Conservation (phyloP, 2,113 vertebrate genomes). For the Platichthys stellatus region DNA sequence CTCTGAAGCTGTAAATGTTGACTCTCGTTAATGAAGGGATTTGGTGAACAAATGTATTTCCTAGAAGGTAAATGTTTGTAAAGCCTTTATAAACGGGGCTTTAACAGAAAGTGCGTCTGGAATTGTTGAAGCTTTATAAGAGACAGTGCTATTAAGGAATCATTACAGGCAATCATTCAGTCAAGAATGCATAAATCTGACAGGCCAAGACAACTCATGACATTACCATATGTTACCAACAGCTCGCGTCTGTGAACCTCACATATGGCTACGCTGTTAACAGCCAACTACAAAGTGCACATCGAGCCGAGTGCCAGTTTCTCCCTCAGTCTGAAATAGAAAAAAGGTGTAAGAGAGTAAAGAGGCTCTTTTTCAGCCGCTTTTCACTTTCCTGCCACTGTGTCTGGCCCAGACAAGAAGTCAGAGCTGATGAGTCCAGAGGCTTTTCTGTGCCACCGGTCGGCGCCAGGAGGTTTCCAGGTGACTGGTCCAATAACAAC, state of each 20-base stretch:
- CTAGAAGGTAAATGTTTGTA: background rate
- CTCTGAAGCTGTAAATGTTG: background rate
- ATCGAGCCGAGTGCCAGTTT: background rate
- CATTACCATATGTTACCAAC: constrained; percentile 4
- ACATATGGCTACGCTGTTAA: background rate
- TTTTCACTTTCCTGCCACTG: background rate
- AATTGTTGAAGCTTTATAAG: background rate
- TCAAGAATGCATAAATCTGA: background rate
- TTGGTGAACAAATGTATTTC: background rate
- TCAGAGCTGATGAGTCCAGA: constrained; percentile 9
- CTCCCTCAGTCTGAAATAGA: background rate
- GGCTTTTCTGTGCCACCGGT: constrained; percentile 17
- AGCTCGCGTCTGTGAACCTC: background rate
- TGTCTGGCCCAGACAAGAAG: constrained; percentile 1
- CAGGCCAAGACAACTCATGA: background rate
- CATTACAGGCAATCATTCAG: background rate
- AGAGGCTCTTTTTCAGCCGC: background rate
- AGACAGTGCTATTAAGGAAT: background rate
- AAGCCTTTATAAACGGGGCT: background rate
- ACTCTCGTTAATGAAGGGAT: background rate
- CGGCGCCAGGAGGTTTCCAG: constrained; percentile 11
- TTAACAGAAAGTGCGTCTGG: background rate
- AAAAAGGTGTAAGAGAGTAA: background rate
- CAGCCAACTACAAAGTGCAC: background rate
- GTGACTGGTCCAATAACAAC: constrained; percentile 21